Base-by-base conservation (phyloP, 2,797 vertebrate species). In the Sarcophilus harrisii region DNA sequence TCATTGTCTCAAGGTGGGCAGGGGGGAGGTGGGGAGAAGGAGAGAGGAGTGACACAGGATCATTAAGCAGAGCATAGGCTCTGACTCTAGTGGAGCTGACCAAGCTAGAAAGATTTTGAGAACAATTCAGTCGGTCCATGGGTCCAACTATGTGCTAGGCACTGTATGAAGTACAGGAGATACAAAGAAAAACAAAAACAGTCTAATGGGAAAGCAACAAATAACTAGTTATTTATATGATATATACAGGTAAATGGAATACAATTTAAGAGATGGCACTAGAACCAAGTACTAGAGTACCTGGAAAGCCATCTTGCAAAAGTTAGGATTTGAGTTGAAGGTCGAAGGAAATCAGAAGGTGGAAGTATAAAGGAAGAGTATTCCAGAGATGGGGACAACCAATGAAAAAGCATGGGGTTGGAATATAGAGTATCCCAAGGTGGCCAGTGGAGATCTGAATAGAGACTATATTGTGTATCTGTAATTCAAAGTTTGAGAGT, bases 281-380 rank as follows among this genome's bases (percentile, higher is more conserved):
- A 45, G 96, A 58, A 24, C 21, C 90, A 3, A 94, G 54, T 55
- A 55, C 54, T 55, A 55, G 16, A 90, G 57, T 29, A 54, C 9
- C 27, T 90, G n/a, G 49, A n/a, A 92, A 58, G 24, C 1, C 29
- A 90, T 94, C 54, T 55, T 57, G 32, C 32, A 96, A 14, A 91
- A 93, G 27, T 24, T 66, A 45, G 29, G 8, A 38, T 49, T 30
- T 91, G 38, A 91, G 49, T 0, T 55, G 58, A 57, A 58, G 55
- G 91, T 93, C 58, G 21, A 95, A 94, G 27, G 91, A 90, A 90
- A n/a, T 57, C 54, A 94, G 45, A 29, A 96, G 4, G 13, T 45
- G 4, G 38, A 24, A 30, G 24, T 9, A 21, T 11, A 38, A 3
- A 92, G 95, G 24, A 1, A 94, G 32, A 95, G 5, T 52, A 90